Base-by-base conservation (phyloP, 92 coral and sea anemone species). In the Hydrozoanthus gracilis region DNA sequence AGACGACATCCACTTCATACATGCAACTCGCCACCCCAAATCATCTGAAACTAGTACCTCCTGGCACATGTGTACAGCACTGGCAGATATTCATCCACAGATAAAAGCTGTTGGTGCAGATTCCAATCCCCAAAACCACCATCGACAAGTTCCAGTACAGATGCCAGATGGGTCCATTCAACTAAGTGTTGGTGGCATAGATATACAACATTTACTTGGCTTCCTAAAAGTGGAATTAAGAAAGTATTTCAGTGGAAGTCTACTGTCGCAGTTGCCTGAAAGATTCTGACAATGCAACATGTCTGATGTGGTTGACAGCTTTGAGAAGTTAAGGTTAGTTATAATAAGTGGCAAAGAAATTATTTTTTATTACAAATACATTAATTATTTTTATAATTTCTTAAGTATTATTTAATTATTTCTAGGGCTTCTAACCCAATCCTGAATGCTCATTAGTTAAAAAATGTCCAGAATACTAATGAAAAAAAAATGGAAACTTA, bases 231-330 rank as follows among this genome's bases (percentile, higher is more conserved):
- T 86, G 10, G 77, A 86, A 77, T 16, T 75, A 6, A 58, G 56
- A 6, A 16, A 73, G 3, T 87, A 90, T 66, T 87, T 82, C 54
- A 11, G 51, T 18, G 16, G 66, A 20, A 90, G 90, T 71, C 85
- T 83, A 47, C 69, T 87, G 20, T 60, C 86, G 14, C 70, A 60
- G 7, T 72, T 71, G 64, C 90, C 90, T 73, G 50, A 45, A 4
- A 89, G 68, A 71, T 90, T 82, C 50, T 64, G 54, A 56, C 67
- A 87, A 16, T 64, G 83, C 89, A 79, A 90, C 48, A 35, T 87
- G 82, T 90, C 88, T 76, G 71, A 82, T 69, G 87, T 88, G 55
- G 84, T 82, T 72, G 86, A 90, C 47, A 87, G 90, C 83, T 90
- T 88, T 49, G 71, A 68, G 71, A 90, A 87, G 74, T 87, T 90